These are phyloP conservation scores for Pycnonotus jocosus DNA, from an alignment of 2,113 vertebrate species.

Conservation along the genomic window DNA sequence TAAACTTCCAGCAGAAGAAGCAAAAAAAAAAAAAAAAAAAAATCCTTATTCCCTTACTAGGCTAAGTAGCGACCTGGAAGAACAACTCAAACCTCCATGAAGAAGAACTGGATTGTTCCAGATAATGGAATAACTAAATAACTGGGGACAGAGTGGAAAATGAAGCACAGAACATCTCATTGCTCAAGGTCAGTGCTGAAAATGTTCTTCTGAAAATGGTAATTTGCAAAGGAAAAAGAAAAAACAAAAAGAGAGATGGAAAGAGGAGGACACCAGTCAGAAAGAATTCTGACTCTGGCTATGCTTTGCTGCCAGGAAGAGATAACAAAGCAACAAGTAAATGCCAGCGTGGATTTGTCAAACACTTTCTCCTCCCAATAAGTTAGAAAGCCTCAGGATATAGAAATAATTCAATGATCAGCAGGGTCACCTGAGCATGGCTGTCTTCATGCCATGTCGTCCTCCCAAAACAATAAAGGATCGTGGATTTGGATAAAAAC, in stretches of 20 bases:
- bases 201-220: not conserved
- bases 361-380: not conserved
- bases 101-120: not conserved
- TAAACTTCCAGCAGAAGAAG: constrained; percentile 5
- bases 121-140: not conserved
- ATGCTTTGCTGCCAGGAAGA: not conserved
- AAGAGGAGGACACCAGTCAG: not conserved
- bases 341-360: not conserved
- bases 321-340: not conserved
- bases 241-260: not conserved
- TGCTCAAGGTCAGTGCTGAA: not conserved
- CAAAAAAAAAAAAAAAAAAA: not conserved
- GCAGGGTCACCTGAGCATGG: fast-evolving
- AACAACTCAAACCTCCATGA: not conserved
- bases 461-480: not conserved
- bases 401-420: not conserved
- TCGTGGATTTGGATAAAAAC: not conserved
- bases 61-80: not conserved
- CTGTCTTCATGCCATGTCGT: fast-evolving
- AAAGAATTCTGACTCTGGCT: not conserved
- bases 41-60: not conserved
- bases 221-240: not conserved
- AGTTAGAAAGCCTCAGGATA: not conserved
- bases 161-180: not conserved
- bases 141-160: not conserved